phyloP scores from a whole-genome alignment of 2,797 vertebrate genomes.

The Eptatretus atami region DNA sequence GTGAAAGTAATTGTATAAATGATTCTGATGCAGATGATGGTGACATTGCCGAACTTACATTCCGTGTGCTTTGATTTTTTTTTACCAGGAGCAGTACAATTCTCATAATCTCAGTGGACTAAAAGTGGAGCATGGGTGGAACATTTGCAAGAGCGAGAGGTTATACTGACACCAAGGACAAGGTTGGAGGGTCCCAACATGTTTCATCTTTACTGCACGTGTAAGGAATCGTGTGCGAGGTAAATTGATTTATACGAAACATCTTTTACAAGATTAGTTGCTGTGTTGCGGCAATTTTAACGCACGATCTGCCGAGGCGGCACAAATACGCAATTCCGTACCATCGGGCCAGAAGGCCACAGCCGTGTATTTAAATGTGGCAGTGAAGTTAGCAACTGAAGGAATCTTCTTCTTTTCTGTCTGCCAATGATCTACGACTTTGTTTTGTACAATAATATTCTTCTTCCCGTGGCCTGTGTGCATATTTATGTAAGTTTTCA shows the following conservation, averaged over 20 bases:
- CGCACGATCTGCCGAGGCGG: too few species aligned
- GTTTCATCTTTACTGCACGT: background rate
- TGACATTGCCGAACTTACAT: background rate
- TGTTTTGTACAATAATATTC: too few species aligned
- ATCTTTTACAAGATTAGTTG: too few species aligned
- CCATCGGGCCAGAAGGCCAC: too few species aligned
- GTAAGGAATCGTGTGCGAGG: background rate
- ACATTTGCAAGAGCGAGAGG: constrained; percentile 42
- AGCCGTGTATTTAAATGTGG: too few species aligned
- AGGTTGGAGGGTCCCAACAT: constrained; percentile 14
- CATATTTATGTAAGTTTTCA: too few species aligned
- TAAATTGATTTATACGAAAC: background rate
- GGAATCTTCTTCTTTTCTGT: too few species aligned
- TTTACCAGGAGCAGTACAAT: constrained; percentile 21
- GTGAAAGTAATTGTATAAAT: background rate
- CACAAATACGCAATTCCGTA: too few species aligned
- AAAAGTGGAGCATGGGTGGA: constrained; percentile 44
- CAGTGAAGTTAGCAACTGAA: too few species aligned
- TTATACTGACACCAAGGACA: constrained; percentile 48
- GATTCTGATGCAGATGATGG: background rate
- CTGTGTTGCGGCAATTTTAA: too few species aligned
- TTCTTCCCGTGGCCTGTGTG: too few species aligned
- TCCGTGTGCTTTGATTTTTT: background rate
- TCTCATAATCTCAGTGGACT: constrained; percentile 43
- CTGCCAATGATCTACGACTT: too few species aligned